Evolutionary conservation across 2,113 vertebrate species (phyloP), one percentile per base, ranked within the genome.

Genomic region (Callocephalon fimbriatum): DNA sequence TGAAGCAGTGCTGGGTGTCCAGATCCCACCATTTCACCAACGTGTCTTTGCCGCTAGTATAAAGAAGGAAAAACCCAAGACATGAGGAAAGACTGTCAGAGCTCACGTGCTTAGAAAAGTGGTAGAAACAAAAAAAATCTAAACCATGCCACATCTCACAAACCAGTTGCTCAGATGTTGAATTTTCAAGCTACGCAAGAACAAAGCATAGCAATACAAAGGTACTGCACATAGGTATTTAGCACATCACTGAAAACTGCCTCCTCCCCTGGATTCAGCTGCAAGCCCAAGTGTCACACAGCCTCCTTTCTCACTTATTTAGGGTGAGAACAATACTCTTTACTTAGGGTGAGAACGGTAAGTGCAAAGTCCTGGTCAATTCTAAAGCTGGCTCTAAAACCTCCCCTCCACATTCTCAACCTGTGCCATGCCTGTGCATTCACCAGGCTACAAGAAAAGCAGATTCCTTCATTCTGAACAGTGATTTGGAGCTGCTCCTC

Each of bases 1-100:
- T 99, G 96, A 99, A 99, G 97, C 99, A 99, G 95, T 99, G 99
- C 91, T 99, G 99, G 0, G 99, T 99, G 85, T 99, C 99, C 96
- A 99, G 97, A 86, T 99, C 99, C 99, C 99, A 99, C 99, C 99
- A 99, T 95, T 99, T 99, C 93, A 99, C 99, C 97, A 99, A 93
- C 1, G 98, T 99, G 97, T 99, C 99, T 95, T 99, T 99, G 54
- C 99, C 99, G 62, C 99, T 99, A 95, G 5, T 92, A 91, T 26
- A 72, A 94, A 74, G 91, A 82, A 83, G 4, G 20, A 88, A 56
- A 59, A 27, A 42, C 21, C 80, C 48, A 65, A 35, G 19, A 37
- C 4, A 3, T 7, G 7, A 93, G 13, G 7, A 63, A 82, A 79
- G 29, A 45, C 3, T 56, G 22, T 3, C 38, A 70, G 25, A 88